phyloP scores from a whole-genome alignment of 2,888 invertebrate species.

The Synergus umbraculus region DNA sequence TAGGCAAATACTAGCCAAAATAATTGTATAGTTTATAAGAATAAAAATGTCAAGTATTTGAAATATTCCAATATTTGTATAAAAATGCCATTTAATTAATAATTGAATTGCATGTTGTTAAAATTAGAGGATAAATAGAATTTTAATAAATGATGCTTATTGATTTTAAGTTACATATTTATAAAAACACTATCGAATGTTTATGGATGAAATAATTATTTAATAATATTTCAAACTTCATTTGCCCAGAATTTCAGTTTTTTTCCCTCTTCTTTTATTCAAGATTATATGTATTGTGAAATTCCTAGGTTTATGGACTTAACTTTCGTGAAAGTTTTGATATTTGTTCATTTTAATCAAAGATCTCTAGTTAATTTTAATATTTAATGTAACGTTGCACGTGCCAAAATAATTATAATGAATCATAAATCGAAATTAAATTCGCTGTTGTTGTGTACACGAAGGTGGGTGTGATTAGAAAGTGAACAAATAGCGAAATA shows the following conservation, averaged over 20 bases:
- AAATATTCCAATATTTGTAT: too few species aligned
- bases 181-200: too few species aligned
- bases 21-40: background rate
- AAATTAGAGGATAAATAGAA: background rate
- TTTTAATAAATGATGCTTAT: background rate
- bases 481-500: slow-evolving; percentile 38
- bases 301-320: background rate
- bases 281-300: background rate
- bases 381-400: background rate
- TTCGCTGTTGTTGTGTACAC: background rate
- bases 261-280: background rate
- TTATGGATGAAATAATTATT: too few species aligned
- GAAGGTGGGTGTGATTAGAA: slow-evolving; percentile 41
- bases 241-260: background rate
- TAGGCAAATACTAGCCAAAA: background rate
- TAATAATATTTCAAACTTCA: too few species aligned
- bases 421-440: background rate
- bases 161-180: too few species aligned
- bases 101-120: background rate
- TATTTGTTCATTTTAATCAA: background rate
- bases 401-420: slow-evolving; percentile 4
- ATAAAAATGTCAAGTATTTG: background rate
- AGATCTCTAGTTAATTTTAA: background rate
- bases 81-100: background rate
- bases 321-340: background rate